Evolutionary conservation across 2,797 vertebrate genomes (phyloP), one percentile per base, ranked within the genome.

Genomic region (Malacoraja senta): DNA sequence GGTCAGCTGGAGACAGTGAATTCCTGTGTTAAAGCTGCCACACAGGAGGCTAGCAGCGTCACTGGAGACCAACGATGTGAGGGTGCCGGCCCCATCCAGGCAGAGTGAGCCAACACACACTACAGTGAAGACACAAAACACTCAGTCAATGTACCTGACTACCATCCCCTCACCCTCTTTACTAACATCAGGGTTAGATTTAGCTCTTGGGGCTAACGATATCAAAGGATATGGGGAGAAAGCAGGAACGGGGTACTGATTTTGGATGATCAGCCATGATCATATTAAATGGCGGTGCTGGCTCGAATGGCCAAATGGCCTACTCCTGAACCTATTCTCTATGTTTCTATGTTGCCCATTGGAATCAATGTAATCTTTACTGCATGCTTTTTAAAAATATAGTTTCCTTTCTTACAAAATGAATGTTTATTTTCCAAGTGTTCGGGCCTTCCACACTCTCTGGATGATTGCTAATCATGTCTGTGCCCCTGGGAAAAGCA

Each of bases 81-180:
- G 95, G 0, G 98, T 97, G 74, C 98, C 98, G 0, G 97, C 96
- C 71, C 97, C 97, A 32, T 97, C 97, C 90, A 98, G 95, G 94
- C 93, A 95, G 94, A 97, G 63, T 0, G 97, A 98, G 93, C 96
- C 97, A 93, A 98, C 95, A 95, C 98, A 98, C 88, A 95, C 98
- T 98, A 94, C 0, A 44, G 86, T 93, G 93, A 68, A 79, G 68
- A 10, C 61, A 38, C 65, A 58, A 35, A 63, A 17, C 3, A 65
- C 8, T 68, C 35, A 2, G 84, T 88, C 32, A 68, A 88, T 61
- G 26, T 84, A 61, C 44, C 44, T 0, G 44, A 53, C 44, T 53
- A 53, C 4, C 44, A 53, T 53, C 44, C 44, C 4, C 44, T 53
- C 44, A 53, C 44, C 44, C 44, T 4, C 44, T 53, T 53, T 53